Percentiles rank a stretch among this genome's conserved stretches.
These are phyloP conservation scores for Drosophila gaucha DNA, from an alignment of 2,888 invertebrate species.

Conservation along the genomic window DNA sequence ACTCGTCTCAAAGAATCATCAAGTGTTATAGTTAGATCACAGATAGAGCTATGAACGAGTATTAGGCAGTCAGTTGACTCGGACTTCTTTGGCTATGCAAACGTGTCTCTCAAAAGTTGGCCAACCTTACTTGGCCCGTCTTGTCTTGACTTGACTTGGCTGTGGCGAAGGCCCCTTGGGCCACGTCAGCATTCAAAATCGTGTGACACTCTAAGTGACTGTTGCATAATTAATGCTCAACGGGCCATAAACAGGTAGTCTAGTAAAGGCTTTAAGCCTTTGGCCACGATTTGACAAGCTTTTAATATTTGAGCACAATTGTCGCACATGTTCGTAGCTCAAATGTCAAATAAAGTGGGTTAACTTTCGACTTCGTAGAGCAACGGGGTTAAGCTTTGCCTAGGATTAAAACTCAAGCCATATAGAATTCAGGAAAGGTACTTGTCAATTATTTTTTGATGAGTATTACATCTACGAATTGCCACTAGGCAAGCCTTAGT, in stretches of 20 bases:
- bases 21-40: too few species aligned
- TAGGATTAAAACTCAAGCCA: slow-evolving; percentile 2
- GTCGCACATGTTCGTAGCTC: slow-evolving; percentile 1
- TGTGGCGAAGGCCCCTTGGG: slow-evolving; percentile 3
- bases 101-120: neutral
- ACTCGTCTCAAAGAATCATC: too few species aligned
- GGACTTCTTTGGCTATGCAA: slow-evolving; percentile 40
- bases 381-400: too few species aligned
- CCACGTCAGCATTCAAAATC: slow-evolving; percentile 15
- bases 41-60: too few species aligned
- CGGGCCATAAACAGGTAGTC: slow-evolving; percentile 19
- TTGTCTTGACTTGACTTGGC: neutral
- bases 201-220: slow-evolving; percentile 32
- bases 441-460: neutral
- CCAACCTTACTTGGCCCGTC: neutral
- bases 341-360: slow-evolving; percentile 2
- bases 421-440: neutral
- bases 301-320: slow-evolving; percentile 8
- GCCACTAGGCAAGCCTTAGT: too few species aligned
- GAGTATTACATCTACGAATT: neutral
- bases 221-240: slow-evolving; percentile 30
- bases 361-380: too few species aligned
- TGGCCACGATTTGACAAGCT: slow-evolving; percentile 9
- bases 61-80: too few species aligned
- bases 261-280: slow-evolving; percentile 15